A percentile compares a stretch with the other conserved stretches of the same genome.
phyloP scores from a whole-genome alignment of 2,113 vertebrate species.

The Diadophis punctatus region DNA sequence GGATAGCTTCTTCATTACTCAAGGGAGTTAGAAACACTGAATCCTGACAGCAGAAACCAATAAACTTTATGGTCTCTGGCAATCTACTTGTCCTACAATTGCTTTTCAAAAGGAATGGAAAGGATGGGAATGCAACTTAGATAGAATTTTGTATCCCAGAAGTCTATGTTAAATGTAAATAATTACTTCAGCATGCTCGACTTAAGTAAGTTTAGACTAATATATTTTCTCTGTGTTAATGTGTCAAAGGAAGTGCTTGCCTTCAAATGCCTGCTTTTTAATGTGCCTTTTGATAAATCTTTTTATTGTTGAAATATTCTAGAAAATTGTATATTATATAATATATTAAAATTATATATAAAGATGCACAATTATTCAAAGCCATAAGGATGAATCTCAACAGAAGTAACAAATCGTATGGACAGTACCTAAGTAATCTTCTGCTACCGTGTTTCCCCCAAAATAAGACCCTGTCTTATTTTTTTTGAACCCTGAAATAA shows the following conservation, averaged over 20 bases:
- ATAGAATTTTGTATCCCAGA: not conserved
- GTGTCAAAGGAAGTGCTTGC: not conserved
- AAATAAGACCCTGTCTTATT: too few species aligned
- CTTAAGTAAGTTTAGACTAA: accelerated
- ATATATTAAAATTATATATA: not conserved
- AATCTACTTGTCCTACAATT: not conserved
- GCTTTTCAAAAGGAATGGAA: not conserved
- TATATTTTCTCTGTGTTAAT: not conserved
- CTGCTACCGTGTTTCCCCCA: not conserved
- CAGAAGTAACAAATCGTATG: not conserved
- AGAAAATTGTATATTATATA: not conserved
- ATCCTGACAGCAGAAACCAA: slow-evolving; percentile 28
- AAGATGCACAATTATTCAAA: not conserved
- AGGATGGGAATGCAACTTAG: not conserved
- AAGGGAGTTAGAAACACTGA: slow-evolving; percentile 1
- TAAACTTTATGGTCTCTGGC: not conserved
- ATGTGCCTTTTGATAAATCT: not conserved
- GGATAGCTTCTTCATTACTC: slow-evolving; percentile 18
- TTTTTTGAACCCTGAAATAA: too few species aligned
- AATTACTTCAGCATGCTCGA: not conserved
- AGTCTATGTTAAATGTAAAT: not conserved
- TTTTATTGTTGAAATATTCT: not conserved
- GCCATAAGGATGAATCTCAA: not conserved
- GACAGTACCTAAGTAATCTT: not conserved
- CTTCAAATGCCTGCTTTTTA: not conserved